Evolutionary conservation across 1,140 invertebrate species (phyloP).

Genomic region (Micrasema minimum): DNA sequence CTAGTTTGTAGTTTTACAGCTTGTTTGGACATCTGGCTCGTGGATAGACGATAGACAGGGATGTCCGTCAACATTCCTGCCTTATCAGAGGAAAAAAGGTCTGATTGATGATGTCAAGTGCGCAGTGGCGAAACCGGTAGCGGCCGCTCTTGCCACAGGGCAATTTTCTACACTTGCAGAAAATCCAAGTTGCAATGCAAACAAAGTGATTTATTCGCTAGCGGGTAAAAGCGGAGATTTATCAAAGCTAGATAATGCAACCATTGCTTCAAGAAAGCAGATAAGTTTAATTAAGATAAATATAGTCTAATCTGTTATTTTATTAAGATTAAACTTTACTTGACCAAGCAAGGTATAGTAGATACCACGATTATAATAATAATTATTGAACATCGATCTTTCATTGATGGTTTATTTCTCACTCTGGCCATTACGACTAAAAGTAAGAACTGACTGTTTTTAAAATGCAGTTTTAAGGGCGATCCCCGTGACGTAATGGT

Average conservation of each 20-base stretch:
- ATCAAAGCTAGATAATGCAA: background rate
- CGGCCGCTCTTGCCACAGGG: slow-evolving; percentile 3
- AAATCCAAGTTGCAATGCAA: slow-evolving; percentile 3
- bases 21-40: slow-evolving; percentile 22
- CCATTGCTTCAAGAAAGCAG: no score
- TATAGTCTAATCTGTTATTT: no score
- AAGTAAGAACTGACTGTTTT: no score
- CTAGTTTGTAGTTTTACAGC: background rate
- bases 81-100: slow-evolving; percentile 47
- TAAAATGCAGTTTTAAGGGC: no score
- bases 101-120: slow-evolving; percentile 40
- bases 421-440: no score
- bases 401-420: no score
- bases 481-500: no score
- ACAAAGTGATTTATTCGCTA: slow-evolving; percentile 11
- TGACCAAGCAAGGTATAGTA: no score
- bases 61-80: slow-evolving; percentile 38
- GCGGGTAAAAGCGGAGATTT: slow-evolving; percentile 4
- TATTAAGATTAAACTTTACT: no score
- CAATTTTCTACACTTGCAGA: slow-evolving; percentile 13
- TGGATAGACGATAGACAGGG: slow-evolving; percentile 22
- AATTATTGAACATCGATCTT: no score
- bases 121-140: slow-evolving; percentile 27
- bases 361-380: no score
- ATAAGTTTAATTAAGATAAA: no score